Conservation (phyloP, 37 sponge, comb jelly and placozoan species). For the Oopsacas minuta region DNA sequence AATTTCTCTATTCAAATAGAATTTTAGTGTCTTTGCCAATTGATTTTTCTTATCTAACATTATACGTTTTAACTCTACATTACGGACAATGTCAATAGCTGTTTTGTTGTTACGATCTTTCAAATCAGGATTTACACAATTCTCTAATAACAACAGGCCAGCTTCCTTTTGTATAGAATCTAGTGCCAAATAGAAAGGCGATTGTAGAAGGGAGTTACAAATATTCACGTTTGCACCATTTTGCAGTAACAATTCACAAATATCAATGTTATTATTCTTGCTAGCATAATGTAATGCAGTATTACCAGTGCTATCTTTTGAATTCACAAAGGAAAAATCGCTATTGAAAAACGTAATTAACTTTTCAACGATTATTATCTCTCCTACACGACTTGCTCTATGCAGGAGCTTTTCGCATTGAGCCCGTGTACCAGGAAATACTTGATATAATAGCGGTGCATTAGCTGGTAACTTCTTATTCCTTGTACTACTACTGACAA, state of each 20-base stretch:
- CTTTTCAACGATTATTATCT: constrained; percentile 48
- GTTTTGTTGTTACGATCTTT: not conserved
- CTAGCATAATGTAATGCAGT: not conserved
- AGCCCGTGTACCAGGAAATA: constrained; percentile 59
- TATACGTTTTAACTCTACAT: not conserved
- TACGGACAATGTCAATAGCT: not conserved
- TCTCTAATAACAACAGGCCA: not conserved
- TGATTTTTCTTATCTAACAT: not conserved
- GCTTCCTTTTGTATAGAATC: constrained; percentile 41
- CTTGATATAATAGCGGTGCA: constrained; percentile 47
- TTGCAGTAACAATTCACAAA: constrained; percentile 32
- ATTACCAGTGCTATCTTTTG: constrained; percentile 21
- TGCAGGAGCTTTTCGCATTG: constrained; percentile 56
- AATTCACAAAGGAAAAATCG: constrained; percentile 26
- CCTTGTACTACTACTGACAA: not conserved
- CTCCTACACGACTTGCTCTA: constrained; percentile 47
- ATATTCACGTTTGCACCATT: constrained; percentile 46
- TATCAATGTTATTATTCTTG: not conserved
- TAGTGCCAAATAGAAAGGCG: constrained; percentile 57
- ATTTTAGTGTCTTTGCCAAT: not conserved
- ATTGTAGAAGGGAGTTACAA: constrained; percentile 41
- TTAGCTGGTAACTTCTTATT: not conserved
- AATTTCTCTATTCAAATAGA: not conserved
- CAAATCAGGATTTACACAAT: not conserved
- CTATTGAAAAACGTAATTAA: constrained; percentile 35